Conservation (phyloP, 2,888 invertebrate species). For the Oligia strigilis region DNA sequence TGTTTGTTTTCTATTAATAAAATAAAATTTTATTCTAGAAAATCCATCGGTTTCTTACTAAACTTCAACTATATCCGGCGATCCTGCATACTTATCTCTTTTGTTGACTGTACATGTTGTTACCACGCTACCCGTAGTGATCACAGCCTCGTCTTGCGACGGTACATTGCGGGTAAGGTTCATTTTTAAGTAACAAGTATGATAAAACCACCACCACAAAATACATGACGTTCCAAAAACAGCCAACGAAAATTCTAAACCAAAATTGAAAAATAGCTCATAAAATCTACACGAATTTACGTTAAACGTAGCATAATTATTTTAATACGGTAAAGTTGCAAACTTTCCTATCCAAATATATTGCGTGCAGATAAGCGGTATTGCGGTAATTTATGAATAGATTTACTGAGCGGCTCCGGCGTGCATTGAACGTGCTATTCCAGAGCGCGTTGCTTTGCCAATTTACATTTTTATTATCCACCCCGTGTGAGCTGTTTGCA, state of each 20-base stretch:
- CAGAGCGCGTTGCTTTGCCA: slow-evolving; percentile 72
- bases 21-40: too few species aligned
- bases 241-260: neutral
- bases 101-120: neutral
- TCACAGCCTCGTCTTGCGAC: neutral
- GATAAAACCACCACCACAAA: neutral
- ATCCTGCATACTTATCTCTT: too few species aligned
- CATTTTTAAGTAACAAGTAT: neutral
- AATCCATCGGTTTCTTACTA: too few species aligned
- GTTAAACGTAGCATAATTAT: slow-evolving; percentile 59
- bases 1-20: too few species aligned
- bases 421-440: slow-evolving; percentile 68
- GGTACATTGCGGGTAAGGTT: too few species aligned
- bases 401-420: slow-evolving; percentile 69
- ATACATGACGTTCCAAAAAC: neutral
- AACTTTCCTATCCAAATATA: slow-evolving; percentile 68
- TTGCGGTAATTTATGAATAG: slow-evolving; percentile 77
- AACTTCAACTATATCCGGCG: too few species aligned
- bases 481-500: slow-evolving; percentile 65
- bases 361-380: slow-evolving; percentile 74
- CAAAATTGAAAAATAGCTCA: slow-evolving; percentile 22
- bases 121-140: neutral
- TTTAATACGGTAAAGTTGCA: slow-evolving; percentile 56
- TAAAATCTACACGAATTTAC: slow-evolving; percentile 42
- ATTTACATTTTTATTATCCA: slow-evolving; percentile 81